A percentile compares a stretch with the other conserved stretches of the same genome.
These are phyloP conservation scores for Sylvia atricapilla DNA, from an alignment of 2,113 vertebrate species.

Conservation along the genomic window DNA sequence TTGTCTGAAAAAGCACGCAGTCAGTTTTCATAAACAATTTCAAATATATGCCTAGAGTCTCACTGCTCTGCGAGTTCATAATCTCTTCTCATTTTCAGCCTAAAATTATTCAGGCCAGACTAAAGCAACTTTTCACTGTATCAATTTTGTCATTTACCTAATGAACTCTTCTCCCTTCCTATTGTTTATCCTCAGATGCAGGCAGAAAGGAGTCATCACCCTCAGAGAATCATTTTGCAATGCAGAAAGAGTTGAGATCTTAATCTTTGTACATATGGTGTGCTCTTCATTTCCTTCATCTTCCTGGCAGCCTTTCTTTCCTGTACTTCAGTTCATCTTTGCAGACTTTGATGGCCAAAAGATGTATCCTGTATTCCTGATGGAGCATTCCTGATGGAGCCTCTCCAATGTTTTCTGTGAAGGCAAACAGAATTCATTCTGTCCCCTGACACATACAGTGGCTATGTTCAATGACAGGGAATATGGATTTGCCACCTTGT, in stretches of 20 bases:
- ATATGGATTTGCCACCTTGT: too few species aligned
- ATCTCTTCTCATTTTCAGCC: background rate
- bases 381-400: background rate
- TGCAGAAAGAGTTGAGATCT: background rate
- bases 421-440: background rate
- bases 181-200: conserved; percentile 6
- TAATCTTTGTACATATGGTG: background rate
- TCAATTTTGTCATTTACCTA: background rate
- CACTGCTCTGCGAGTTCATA: background rate
- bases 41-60: background rate
- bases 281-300: background rate
- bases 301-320: background rate
- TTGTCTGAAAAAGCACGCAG: background rate
- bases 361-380: background rate
- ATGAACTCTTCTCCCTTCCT: conserved; percentile 9
- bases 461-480: background rate
- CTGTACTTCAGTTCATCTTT: background rate
- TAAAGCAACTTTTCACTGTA: background rate
- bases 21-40: background rate
- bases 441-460: background rate
- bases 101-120: background rate
- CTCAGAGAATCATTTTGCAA: background rate
- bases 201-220: background rate
- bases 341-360: background rate
- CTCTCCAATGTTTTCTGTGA: background rate